Evolutionary conservation across 2,888 invertebrate genomes (phyloP).

Genomic region (Idaea straminata): DNA sequence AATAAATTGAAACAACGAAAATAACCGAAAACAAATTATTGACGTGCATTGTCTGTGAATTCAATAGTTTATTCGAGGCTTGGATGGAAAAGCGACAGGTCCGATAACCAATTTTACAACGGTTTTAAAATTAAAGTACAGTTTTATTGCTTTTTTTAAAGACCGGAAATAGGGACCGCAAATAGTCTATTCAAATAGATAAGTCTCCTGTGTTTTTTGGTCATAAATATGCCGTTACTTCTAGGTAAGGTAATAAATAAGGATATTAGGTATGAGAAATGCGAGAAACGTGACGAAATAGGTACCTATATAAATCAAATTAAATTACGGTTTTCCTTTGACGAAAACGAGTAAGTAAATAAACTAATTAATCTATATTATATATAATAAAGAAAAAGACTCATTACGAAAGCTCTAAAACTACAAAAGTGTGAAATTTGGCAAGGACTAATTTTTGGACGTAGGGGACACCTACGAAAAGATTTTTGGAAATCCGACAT

Average conservation of each 20-base stretch:
- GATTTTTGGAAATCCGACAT: too few species aligned
- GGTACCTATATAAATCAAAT: background rate
- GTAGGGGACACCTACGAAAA: too few species aligned
- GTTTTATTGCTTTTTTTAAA: slow-evolving; percentile 22
- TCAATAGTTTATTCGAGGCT: slow-evolving; percentile 31
- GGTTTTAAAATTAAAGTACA: slow-evolving; percentile 28
- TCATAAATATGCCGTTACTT: background rate
- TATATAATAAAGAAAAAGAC: too few species aligned
- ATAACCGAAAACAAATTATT: slow-evolving; percentile 27
- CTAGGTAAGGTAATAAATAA: background rate
- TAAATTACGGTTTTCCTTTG: background rate
- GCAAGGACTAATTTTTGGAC: too few species aligned
- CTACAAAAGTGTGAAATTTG: too few species aligned
- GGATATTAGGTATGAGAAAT: background rate
- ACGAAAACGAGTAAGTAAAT: background rate
- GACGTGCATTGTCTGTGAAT: slow-evolving; percentile 31
- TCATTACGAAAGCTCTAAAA: too few species aligned
- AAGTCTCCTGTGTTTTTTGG: background rate
- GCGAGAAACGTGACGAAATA: background rate
- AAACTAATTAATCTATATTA: too few species aligned
- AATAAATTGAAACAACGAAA: slow-evolving; percentile 25
- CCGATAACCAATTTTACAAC: slow-evolving; percentile 25
- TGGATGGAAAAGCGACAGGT: slow-evolving; percentile 26
- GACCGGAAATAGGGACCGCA: slow-evolving; percentile 4
- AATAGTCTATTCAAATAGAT: slow-evolving; percentile 7